These are phyloP conservation scores for Pterobdella sp. DNA, from an alignment of 2,888 invertebrate species.

Conservation along the genomic window DNA sequence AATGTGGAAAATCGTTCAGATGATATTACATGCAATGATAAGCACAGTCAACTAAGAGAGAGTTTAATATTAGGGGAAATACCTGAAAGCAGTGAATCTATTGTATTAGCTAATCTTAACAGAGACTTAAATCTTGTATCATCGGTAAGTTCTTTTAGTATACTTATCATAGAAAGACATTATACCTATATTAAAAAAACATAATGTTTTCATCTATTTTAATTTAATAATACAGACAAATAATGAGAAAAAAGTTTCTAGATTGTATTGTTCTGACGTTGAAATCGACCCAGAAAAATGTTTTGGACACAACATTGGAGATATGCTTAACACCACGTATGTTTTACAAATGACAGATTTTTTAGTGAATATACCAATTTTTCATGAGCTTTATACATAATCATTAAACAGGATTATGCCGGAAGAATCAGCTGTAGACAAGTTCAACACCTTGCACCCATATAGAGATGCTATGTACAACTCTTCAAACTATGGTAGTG, in stretches of 20 bases:
- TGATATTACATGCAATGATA: constrained; percentile 15
- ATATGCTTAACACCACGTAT: constrained; percentile 7
- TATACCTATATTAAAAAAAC: background rate
- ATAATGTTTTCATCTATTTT: background rate
- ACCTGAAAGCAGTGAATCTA: constrained; percentile 3
- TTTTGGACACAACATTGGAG: background rate
- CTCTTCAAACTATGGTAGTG: background rate
- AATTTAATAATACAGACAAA: background rate
- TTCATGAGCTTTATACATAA: background rate
- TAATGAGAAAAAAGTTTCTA: background rate
- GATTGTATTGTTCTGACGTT: constrained; percentile 1
- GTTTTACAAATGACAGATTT: too few relatives aligned
- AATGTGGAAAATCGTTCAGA: constrained; percentile 19
- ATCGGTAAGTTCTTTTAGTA: constrained; percentile 20
- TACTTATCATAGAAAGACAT: background rate
- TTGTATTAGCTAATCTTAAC: constrained; percentile 25
- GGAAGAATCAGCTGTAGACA: background rate
- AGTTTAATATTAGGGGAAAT: constrained; percentile 21
- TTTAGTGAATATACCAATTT: background rate
- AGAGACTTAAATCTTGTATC: constrained; percentile 9
- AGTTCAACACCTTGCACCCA: background rate
- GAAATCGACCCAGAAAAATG: background rate
- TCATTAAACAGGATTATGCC: background rate
- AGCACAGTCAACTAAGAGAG: constrained; percentile 15
- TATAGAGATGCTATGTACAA: constrained; percentile 2